Evolutionary conservation across 2,888 invertebrate genomes (phyloP).

Genomic region (Drosophila fulvimacula): DNA sequence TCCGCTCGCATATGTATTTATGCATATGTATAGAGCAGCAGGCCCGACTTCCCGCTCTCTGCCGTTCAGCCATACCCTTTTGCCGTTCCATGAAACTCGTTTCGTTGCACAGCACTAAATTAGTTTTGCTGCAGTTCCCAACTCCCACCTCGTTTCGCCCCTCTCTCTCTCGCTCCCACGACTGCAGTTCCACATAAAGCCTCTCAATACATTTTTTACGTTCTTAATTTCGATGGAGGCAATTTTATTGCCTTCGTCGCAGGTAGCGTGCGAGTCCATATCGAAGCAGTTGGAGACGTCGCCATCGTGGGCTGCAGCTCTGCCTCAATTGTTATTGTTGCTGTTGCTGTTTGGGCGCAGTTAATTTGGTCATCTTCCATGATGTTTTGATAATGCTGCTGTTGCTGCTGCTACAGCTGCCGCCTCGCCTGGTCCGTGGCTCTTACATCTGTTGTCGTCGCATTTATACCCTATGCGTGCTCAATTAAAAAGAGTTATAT

Average conservation of each 20-base stretch:
- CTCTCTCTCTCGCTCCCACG: not conserved
- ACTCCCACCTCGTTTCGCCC: not conserved
- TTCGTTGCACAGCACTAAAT: conserved; percentile 76
- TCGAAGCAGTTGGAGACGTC: conserved; percentile 31
- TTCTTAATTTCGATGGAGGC: conserved; percentile 79
- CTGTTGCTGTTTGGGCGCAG: conserved; percentile 43
- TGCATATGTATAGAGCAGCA: conserved; percentile 40
- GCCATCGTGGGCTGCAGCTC: conserved; percentile 42
- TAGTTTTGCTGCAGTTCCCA: conserved; percentile 63
- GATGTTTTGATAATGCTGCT: conserved; percentile 81
- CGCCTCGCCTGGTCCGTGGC: conserved; percentile 36
- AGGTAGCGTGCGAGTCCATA: conserved; percentile 66
- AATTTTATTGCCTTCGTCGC: conserved; percentile 73
- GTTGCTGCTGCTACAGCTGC: conserved; percentile 34
- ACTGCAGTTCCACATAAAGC: conserved; percentile 43
- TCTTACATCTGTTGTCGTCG: conserved; percentile 28
- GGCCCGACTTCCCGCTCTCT: not conserved
- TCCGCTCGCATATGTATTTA: conserved; percentile 29
- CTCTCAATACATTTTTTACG: conserved; percentile 74
- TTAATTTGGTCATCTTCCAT: conserved; percentile 83
- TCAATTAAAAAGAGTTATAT: not conserved
- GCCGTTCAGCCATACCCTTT: not conserved
- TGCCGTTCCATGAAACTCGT: conserved; percentile 65
- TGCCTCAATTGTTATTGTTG: conserved; percentile 21
- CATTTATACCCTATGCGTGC: conserved; percentile 27